phyloP scores from a whole-genome alignment of 2,113 vertebrate genomes.

The Oostethus manadensis region DNA sequence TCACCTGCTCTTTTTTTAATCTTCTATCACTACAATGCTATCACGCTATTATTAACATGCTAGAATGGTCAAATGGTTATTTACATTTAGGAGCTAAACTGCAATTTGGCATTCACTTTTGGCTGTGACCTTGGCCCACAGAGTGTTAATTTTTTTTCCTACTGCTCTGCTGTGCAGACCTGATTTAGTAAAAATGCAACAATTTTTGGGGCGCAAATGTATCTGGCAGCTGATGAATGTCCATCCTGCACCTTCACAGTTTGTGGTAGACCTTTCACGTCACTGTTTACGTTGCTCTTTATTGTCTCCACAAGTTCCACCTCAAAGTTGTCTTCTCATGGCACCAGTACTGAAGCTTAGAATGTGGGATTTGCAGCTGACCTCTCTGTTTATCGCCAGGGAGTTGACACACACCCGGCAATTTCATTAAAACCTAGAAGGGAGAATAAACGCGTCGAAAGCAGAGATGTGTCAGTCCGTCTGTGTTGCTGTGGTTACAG shows the following conservation, averaged over 20 bases:
- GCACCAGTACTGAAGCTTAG: slow-evolving; percentile 21
- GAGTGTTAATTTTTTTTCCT: slow-evolving; percentile 17
- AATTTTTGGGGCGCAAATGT: slow-evolving; percentile 59
- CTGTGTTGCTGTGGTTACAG: slow-evolving; percentile 52
- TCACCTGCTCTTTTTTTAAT: slow-evolving; percentile 35
- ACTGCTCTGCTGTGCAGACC: slow-evolving; percentile 30
- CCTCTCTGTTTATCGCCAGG: slow-evolving; percentile 39
- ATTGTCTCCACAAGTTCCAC: slow-evolving; percentile 39
- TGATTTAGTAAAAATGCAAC: slow-evolving; percentile 44
- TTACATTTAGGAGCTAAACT: slow-evolving; percentile 37
- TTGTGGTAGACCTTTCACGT: slow-evolving; percentile 46
- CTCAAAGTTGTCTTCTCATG: slow-evolving; percentile 37
- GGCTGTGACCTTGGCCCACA: slow-evolving; percentile 32
- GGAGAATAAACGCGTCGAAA: slow-evolving; percentile 22
- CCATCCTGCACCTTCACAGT: slow-evolving; percentile 27
- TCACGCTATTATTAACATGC: slow-evolving; percentile 31
- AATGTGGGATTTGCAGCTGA: slow-evolving; percentile 53
- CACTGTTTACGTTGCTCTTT: slow-evolving; percentile 52
- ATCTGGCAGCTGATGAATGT: slow-evolving; percentile 44
- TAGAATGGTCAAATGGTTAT: slow-evolving; percentile 8
- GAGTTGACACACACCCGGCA: slow-evolving; percentile 40
- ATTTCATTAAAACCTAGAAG: slow-evolving; percentile 59
- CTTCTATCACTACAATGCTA: slow-evolving; percentile 35
- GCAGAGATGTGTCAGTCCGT: slow-evolving; percentile 38
- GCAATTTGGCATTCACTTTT: slow-evolving; percentile 38